Percentiles rank a stretch among this genome's conserved stretches.
phyloP scores from a whole-genome alignment of 2,113 vertebrate genomes.

The Sula dactylatra region DNA sequence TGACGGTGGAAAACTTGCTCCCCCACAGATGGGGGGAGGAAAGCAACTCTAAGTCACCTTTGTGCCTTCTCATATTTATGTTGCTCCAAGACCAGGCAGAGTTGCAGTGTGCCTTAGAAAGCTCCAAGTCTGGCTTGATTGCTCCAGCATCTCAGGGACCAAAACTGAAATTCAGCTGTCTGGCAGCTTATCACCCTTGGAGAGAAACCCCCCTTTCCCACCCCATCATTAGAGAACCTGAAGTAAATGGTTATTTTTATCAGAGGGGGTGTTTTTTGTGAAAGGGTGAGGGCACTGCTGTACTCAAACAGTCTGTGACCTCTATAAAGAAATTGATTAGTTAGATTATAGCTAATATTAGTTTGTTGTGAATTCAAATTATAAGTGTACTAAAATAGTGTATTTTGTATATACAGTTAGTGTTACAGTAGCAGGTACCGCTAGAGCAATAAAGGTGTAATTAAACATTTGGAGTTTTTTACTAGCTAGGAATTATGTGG shows the following conservation, averaged over 20 bases:
- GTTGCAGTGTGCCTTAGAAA: background rate
- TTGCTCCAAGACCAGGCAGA: background rate
- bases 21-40: background rate
- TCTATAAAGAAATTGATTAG: background rate
- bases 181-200: background rate
- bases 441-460: background rate
- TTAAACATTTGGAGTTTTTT: background rate
- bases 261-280: background rate
- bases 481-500: background rate
- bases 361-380: background rate
- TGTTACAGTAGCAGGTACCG: background rate
- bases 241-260: background rate
- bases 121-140: background rate
- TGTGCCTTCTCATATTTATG: background rate
- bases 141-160: background rate
- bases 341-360: background rate
- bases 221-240: background rate
- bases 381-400: background rate
- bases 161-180: background rate
- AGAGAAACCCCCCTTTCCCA: background rate
- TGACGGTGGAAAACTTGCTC: rapidly evolving
- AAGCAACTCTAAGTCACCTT: slow-evolving; percentile 12
- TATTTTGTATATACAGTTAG: background rate
- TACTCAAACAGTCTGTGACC: background rate
- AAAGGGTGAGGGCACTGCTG: background rate